Conservation (phyloP, 2,797 vertebrate species). For the Phaenicophaeus curvirostris region DNA sequence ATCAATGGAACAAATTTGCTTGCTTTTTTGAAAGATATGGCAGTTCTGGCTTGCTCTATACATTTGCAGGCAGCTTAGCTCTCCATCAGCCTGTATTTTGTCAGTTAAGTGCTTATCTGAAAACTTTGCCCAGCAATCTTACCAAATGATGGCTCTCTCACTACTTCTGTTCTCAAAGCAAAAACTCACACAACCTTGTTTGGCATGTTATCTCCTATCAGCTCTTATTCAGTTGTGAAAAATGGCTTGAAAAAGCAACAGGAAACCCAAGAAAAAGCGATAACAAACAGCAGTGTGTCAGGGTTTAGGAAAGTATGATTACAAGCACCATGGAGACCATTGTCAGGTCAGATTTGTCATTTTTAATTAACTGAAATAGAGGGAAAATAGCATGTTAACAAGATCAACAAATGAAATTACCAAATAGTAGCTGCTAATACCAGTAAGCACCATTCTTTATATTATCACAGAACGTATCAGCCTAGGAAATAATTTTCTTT, state of each 20-base stretch:
- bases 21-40: background rate
- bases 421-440: background rate
- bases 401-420: background rate
- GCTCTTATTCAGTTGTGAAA: background rate
- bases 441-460: background rate
- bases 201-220: conserved; percentile 1
- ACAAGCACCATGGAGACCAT: conserved; percentile 28
- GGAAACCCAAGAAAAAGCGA: conserved; percentile 13
- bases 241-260: background rate
- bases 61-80: background rate
- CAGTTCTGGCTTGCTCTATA: background rate
- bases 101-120: conserved; percentile 23
- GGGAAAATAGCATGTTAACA: background rate
- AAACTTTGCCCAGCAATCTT: conserved; percentile 17
- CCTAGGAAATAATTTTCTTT: background rate
- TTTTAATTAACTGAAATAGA: conserved; percentile 24
- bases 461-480: background rate
- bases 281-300: conserved; percentile 23
- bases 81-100: conserved; percentile 4
- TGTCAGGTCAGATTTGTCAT: conserved; percentile 13
- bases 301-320: conserved; percentile 19
- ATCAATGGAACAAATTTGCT: background rate
- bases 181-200: background rate
- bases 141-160: conserved; percentile 20
- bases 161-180: conserved; percentile 5